Base-by-base conservation (phyloP, 2,888 invertebrate species). In the Caenorhabditis macrosperma region DNA sequence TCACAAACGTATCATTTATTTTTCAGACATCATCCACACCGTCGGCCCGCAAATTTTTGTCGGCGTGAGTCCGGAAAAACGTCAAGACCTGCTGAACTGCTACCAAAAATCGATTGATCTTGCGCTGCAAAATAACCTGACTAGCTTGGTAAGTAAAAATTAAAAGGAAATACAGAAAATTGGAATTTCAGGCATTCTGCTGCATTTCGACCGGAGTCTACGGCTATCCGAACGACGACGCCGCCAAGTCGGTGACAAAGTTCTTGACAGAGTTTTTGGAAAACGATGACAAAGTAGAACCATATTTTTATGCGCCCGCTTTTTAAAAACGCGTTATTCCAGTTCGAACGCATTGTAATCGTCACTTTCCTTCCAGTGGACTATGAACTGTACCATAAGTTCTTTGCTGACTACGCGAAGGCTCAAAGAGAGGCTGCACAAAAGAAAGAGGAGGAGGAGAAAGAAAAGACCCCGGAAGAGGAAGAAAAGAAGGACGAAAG, bases 131-230 rank as follows among this genome's bases (percentile, higher is more conserved):
- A 77, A 91, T 81, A 91, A 93, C 1, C 87, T 95, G 1, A 92
- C 92, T 55, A 93, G 94, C 5, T 93, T 95, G 54, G 95, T 93
- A 90, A 90, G 91, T 88, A 44, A 44, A 26, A 57, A 17, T 30
- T 10, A 9, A 17, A 15, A 33, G n/a, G n/a, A n/a, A n/a, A n/a
- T n/a, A n/a, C n/a, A n/a, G n/a, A n/a, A 26, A 4, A 15, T 15
- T 2, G 2, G 22, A 28, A 35, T 5, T 90, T 35, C 86, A 93
- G 93, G 93, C 95, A 0, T 95, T 96, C 90, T 95, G 95, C 0
- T 96, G 96, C 90, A 95, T 96, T 89, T 95, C 95, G 0, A 96
- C 96, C 4, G 96, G 96, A n/a, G 93, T 96, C 80, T 96, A 95
- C 91, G 95, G 95, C 0, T 96, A 95, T 91, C 95, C 95, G 0